Base-by-base conservation (phyloP, 2,888 invertebrate genomes). In the Cylindroiulus punctatus region DNA sequence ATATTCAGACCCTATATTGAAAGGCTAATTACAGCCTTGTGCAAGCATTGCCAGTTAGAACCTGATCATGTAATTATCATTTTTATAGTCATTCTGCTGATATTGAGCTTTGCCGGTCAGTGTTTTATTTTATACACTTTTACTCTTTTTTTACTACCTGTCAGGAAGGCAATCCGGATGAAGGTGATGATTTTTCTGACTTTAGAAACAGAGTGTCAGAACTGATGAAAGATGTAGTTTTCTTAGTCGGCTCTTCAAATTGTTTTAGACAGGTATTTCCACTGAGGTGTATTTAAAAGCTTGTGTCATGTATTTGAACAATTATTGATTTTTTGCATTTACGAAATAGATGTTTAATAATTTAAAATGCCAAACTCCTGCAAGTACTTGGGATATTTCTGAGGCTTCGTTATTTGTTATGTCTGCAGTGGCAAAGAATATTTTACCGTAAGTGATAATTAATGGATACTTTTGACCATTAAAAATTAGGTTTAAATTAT, bases 381-480 rank as follows among this genome's bases (percentile, higher is more conserved):
- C 93, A 30, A 94, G 96, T 0, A 90, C 90, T 0, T 99, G 99
- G 98, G 97, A 98, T 90, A 94, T 95, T 85, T 96, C 95, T 0
- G 99, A 99, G 92, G 96, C 99, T 0, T 96, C 98, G 0, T 92
- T 99, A 0, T 99, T 96, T 90, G 94, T 99, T 4, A 98, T 98
- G 98, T 96, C 96, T 90, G 95, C 97, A 84, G 96, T 98, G 1
- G 98, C 97, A 42, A 97, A 97, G 92, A 98, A 97, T 91, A 95
- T 98, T 89, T 91, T 97, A 89, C 98, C 98, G 97, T 98, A 92
- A 94, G 95, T 93, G 81, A 44, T 88, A 86, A 81, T 40, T 42
- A 26, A 36, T 32, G 12, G 12, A 8, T 26, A 44, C 14, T 82
- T 22, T 82, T 26, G 8, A 30, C 14, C 26, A 81, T n/a, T 3